Evolutionary conservation across 2,113 vertebrate species (phyloP).

Genomic region (Esox niger): DNA sequence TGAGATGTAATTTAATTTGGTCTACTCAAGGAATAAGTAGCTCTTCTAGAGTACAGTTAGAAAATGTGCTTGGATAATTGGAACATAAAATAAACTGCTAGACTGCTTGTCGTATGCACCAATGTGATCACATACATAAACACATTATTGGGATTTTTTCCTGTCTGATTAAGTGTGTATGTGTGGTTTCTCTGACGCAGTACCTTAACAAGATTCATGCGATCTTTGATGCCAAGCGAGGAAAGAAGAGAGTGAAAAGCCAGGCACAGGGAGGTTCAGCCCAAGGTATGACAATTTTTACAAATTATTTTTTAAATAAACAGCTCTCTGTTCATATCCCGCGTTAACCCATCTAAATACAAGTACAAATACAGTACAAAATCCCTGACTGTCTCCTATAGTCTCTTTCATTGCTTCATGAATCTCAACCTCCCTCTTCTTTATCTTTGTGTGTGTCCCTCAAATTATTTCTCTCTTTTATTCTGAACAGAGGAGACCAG

Average conservation of each 20-base stretch:
- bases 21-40: no score
- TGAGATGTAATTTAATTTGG: background rate
- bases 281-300: slow-evolving; percentile 69
- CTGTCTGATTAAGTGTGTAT: slow-evolving; percentile 1
- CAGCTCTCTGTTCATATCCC: slow-evolving; percentile 50
- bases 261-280: slow-evolving; percentile 1
- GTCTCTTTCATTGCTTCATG: slow-evolving; percentile 1
- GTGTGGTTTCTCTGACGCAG: slow-evolving; percentile 5
- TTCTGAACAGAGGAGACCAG: slow-evolving; percentile 84
- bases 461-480: slow-evolving; percentile 14
- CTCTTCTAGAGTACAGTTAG: no score
- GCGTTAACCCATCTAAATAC: slow-evolving; percentile 9
- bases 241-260: slow-evolving; percentile 1
- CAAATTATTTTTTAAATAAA: slow-evolving; percentile 35
- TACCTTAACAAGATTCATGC: slow-evolving; percentile 8
- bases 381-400: slow-evolving; percentile 55
- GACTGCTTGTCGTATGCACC: no score
- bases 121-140: no score
- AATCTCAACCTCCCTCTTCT: background rate
- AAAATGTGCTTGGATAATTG: no score
- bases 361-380: slow-evolving; percentile 38
- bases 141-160: no score
- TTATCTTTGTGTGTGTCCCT: slow-evolving; percentile 35
- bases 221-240: slow-evolving; percentile 9
- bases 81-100: no score